Base-by-base conservation (phyloP, 2,797 vertebrate species). In the Protonibea diacanthus region DNA sequence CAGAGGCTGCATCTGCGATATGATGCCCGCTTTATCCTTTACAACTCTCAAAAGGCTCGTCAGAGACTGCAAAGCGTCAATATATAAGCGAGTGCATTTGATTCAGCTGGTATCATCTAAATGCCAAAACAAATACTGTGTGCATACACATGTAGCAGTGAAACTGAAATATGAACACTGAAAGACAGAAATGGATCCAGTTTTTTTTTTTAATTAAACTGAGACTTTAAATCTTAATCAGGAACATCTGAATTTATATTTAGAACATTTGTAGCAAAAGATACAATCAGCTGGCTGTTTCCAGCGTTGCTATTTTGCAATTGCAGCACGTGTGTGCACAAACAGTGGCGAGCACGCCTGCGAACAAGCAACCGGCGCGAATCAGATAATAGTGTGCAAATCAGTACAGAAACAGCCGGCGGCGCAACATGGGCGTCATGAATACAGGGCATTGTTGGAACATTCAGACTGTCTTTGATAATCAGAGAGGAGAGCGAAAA, bases 311-410 rank as follows among this genome's bases (percentile, higher is more conserved):
- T 55, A 3, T 65, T 51, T 27, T 42, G 27, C 40, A 38, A n/a
- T n/a, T n/a, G 17, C 49, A 62, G 6, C 27, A 20, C 17, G 14
- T 21, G 48, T 42, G n/a, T 17, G 42, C 20, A 25, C 21, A 29
- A 42, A 64, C 48, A 9, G 33, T 9, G 33, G 33, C 33, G 8
- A 38, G 33, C 33, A 13, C 27, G 51, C 23, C 45, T 38, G 58
- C 45, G 15, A 4, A 33, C 29, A 6, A 33, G 29, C 29, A 33
- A 33, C 6, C 8, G 64, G 48, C 42, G n/a, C n/a, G 2, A 51
- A 85, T 86, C 78, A 87, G 86, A 88, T 78, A 84, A 78, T 20
- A 33, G 58, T 57, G 79, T 87, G 82, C 62, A 86, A 86, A 89
- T 91, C 66, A 63, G 74, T 48, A 56, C 69, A 85, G 78, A 78